Evolutionary conservation across 2,888 invertebrate genomes (phyloP), one percentile per base, ranked within the genome.

Genomic region (Xestia sexstrigata): DNA sequence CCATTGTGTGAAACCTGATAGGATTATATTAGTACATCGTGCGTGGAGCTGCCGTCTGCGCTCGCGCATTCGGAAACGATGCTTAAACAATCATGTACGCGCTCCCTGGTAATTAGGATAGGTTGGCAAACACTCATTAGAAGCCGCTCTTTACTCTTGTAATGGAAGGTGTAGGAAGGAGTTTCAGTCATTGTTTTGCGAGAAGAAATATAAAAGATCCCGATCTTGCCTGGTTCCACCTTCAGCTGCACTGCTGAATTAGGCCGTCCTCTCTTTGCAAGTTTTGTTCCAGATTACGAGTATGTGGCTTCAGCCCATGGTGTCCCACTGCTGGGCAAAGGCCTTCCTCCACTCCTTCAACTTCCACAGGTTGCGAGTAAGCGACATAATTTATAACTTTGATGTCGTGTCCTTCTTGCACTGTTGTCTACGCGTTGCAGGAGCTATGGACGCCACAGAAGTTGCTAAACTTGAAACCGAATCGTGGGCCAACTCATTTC

Each of bases 1-100:
- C 79, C 72, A 81, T 84, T 81, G 87, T 82, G 87, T 82, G 87
- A 82, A 89, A 88, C 86, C 82, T 84, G 86, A 88, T 89, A 89
- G 82, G 78, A 80, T 83, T 85, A 82, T 79, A 78, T 70, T 75
- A 82, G 76, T 74, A 78, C 80, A 79, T 73, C 76, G 80, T 88
- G 80, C 79, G 79, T 79, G 39, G 70, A 74, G 70, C 82, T 78
- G 76, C 76, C 66, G 74, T 55, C 72, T 81, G 83, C 85, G 78
- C 76, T 58, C 62, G 74, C 74, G 80, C 81, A 83, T 81, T 82
- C 70, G 60, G 67, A 83, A 81, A 85, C 70, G 73, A 78, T 83
- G 80, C 71, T 79, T 84, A 78, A 85, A 81, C 81, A 85, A 82
- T 78, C 74, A 78, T 75, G 85, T 78, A 79, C 72, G 60, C 70